A percentile compares a stretch with the other conserved stretches of the same genome.
These are phyloP conservation scores for Drosophila bocqueti DNA, from an alignment of 1,140 invertebrate species.

Conservation along the genomic window DNA sequence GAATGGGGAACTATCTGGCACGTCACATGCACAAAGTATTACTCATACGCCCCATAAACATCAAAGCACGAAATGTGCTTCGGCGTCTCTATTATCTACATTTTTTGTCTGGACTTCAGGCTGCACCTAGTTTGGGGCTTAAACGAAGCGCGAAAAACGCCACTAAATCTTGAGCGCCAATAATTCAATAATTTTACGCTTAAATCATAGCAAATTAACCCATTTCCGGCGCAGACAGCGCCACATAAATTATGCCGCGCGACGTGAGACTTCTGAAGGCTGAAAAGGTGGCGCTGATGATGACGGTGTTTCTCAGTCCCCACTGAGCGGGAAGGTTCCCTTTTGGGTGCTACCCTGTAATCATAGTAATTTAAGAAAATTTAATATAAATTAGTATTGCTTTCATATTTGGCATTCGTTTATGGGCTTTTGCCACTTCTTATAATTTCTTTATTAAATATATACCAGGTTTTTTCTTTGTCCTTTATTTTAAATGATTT, in stretches of 20 bases:
- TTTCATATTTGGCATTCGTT: not conserved
- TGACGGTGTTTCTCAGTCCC: not conserved
- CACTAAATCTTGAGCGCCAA: constrained; percentile 71
- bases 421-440: no score
- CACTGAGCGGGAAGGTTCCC: not conserved
- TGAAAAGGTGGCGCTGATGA: constrained; percentile 20
- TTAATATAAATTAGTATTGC: no score
- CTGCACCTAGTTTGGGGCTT: constrained; percentile 50
- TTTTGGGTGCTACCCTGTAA: not conserved
- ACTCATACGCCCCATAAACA: constrained; percentile 43
- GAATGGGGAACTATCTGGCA: constrained; percentile 1
- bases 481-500: not conserved
- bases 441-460: not conserved
- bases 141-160: constrained; percentile 61
- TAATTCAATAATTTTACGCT: constrained; percentile 84
- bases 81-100: constrained; percentile 1
- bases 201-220: constrained; percentile 84
- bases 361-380: no score
- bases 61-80: constrained; percentile 1
- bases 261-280: constrained; percentile 44
- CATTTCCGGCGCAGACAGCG: constrained; percentile 81
- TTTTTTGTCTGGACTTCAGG: constrained; percentile 1
- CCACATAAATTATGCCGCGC: constrained; percentile 76
- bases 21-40: constrained; percentile 42
- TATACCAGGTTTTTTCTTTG: not conserved